phyloP scores from a whole-genome alignment of 2,888 invertebrate species.

The Melanostoma scalare region DNA sequence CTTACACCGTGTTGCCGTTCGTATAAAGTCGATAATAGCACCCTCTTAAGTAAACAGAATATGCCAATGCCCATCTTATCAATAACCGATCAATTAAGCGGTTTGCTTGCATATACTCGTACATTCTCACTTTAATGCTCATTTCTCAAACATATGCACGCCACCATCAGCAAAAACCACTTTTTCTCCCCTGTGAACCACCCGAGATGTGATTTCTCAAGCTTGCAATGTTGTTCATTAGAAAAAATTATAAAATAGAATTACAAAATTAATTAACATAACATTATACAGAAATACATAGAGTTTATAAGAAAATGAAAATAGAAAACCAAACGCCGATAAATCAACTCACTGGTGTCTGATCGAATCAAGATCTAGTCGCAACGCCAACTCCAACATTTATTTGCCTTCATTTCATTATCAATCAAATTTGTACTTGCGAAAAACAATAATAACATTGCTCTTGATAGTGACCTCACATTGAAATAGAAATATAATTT shows the following conservation, averaged over 20 bases:
- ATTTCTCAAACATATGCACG: no score
- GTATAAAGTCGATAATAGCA: background rate
- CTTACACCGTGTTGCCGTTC: background rate
- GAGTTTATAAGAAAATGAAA: conserved; percentile 38
- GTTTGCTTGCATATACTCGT: conserved; percentile 40
- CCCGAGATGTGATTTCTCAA: conserved; percentile 64
- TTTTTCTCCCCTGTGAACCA: conserved; percentile 56
- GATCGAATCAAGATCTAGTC: conserved; percentile 54
- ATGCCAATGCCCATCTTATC: conserved; percentile 58
- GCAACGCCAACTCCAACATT: conserved; percentile 46
- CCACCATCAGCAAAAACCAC: conserved; percentile 41
- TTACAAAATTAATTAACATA: conserved; percentile 45
- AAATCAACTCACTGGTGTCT: conserved; percentile 48
- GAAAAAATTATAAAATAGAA: conserved; percentile 25
- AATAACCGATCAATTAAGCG: conserved; percentile 57
- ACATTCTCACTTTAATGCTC: conserved; percentile 53
- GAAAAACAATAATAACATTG: conserved; percentile 33
- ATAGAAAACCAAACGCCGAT: conserved; percentile 27
- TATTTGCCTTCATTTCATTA: conserved; percentile 65
- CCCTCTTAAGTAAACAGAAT: conserved; percentile 19
- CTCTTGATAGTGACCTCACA: conserved; percentile 66
- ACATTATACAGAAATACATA: conserved; percentile 17
- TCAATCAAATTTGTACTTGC: conserved; percentile 49
- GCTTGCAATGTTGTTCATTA: conserved; percentile 40
- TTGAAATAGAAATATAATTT: conserved; percentile 35